A percentile compares a stretch with the other conserved stretches of the same genome.
Evolutionary conservation across 2,888 invertebrate species (phyloP).

Genomic region (Andrena haemorrhoa): DNA sequence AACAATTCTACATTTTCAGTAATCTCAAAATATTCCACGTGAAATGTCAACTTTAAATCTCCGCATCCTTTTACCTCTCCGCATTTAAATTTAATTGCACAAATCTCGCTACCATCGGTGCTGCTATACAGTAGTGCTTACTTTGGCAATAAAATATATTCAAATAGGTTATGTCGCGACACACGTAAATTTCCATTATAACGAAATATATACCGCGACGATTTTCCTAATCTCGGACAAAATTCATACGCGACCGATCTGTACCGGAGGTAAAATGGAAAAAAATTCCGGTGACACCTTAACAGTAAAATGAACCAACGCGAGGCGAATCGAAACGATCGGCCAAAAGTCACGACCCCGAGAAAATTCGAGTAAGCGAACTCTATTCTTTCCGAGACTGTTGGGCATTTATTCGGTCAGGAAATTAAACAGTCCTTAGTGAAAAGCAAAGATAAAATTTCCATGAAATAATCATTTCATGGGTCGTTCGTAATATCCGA

Average conservation of each 20-base stretch:
- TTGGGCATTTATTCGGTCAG: not conserved
- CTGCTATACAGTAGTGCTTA: not conserved
- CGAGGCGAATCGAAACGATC: slow-evolving; percentile 16
- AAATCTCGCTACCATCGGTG: slow-evolving; percentile 5
- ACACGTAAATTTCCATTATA: slow-evolving; percentile 4
- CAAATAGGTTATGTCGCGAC: slow-evolving; percentile 49
- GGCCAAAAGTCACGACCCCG: slow-evolving; percentile 21
- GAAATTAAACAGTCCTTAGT: not conserved
- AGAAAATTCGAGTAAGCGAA: slow-evolving; percentile 37
- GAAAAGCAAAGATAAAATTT: not conserved
- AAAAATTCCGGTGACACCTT: slow-evolving; percentile 26
- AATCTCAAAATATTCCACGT: not conserved
- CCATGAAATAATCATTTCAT: not conserved
- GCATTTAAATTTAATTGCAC: slow-evolving; percentile 19
- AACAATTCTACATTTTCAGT: not conserved
- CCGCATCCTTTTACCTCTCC: not conserved
- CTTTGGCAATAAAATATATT: slow-evolving; percentile 39
- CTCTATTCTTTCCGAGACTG: slow-evolving; percentile 3
- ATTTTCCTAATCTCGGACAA: slow-evolving; percentile 24
- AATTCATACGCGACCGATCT: slow-evolving; percentile 7
- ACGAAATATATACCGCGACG: slow-evolving; percentile 24
- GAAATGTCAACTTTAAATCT: not conserved
- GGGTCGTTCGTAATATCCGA: slow-evolving; percentile 1
- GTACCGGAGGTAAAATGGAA: slow-evolving; percentile 7
- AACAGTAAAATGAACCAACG: slow-evolving; percentile 44